Conservation (phyloP, 37 sponge, comb jelly and placozoan genomes). For the Cladorhizidae sp. region DNA sequence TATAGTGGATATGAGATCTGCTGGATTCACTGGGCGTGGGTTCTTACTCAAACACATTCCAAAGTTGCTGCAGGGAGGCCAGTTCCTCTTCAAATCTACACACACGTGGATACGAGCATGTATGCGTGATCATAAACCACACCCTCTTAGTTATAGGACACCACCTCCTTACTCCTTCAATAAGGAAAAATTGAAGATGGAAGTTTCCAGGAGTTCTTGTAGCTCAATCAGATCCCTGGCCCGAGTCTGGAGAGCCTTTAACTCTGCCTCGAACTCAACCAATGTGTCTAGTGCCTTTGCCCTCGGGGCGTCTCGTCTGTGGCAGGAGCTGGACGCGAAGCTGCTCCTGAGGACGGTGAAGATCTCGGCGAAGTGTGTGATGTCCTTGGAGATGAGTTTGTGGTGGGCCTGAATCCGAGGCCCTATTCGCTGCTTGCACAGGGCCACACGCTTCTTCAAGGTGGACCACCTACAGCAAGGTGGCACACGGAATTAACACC, state of each 20-base stretch:
- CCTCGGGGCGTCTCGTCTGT: conserved; percentile 2
- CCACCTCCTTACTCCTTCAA: conserved; percentile 61
- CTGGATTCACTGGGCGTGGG: too few relatives aligned
- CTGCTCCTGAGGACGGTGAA: conserved; percentile 14
- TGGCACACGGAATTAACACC: not conserved
- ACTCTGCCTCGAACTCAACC: conserved; percentile 12
- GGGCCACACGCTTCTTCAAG: conserved; percentile 81
- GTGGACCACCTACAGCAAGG: conserved; percentile 74
- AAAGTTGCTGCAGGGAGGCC: conserved; percentile 32
- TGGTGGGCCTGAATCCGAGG: conserved; percentile 82
- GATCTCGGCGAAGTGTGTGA: conserved; percentile 41
- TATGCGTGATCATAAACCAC: not conserved
- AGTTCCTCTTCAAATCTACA: conserved; percentile 65
- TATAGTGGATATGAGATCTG: too few relatives aligned
- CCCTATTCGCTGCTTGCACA: conserved; percentile 88
- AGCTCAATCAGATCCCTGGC: conserved; percentile 80
- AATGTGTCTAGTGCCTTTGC: conserved; percentile 24
- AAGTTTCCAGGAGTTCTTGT: conserved; percentile 88
- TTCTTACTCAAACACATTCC: conserved; percentile 58
- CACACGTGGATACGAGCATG: not conserved
- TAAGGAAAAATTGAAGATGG: conserved; percentile 79
- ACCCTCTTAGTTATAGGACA: not conserved
- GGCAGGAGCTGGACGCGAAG: conserved; percentile 45
- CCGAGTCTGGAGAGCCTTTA: conserved; percentile 24
- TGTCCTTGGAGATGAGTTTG: conserved; percentile 49